Conservation (phyloP, 2,888 invertebrate genomes). For the Siphlonurus alternatus region DNA sequence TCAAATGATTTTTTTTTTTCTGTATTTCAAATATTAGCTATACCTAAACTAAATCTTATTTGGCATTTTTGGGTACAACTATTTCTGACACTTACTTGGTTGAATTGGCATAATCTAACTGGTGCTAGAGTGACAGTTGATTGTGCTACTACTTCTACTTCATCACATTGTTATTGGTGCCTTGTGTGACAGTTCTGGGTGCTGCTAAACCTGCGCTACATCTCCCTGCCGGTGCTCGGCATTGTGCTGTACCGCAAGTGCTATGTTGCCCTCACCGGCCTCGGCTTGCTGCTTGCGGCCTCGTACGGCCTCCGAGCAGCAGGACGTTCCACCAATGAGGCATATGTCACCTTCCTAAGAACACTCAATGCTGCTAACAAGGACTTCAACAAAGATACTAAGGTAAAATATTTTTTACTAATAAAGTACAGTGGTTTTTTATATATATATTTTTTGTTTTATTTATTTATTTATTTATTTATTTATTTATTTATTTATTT, state of each 20-base stretch:
- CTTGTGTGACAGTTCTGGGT: slow-evolving; percentile 6
- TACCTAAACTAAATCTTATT: no score
- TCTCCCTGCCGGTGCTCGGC: slow-evolving; percentile 12
- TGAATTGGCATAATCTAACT: no score
- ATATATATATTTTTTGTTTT: neutral
- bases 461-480: neutral
- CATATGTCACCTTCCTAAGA: slow-evolving; percentile 50
- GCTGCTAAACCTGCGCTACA: slow-evolving; percentile 6
- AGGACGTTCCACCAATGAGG: slow-evolving; percentile 47
- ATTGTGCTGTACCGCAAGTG: slow-evolving; percentile 2
- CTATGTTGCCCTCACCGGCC: slow-evolving; percentile 34
- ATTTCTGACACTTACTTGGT: no score
- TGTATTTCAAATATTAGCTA: no score
- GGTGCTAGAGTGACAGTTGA: no score
- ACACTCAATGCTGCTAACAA: slow-evolving; percentile 33
- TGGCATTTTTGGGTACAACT: no score
- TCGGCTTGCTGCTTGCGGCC: slow-evolving; percentile 46
- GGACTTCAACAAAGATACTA: slow-evolving; percentile 26
- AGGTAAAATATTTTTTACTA: slow-evolving; percentile 21
- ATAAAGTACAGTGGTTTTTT: neutral
- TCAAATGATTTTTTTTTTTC: no score
- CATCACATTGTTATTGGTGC: neutral
- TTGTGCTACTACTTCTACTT: no score
- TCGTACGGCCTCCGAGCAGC: slow-evolving; percentile 47
- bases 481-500: no score